phyloP scores from a whole-genome alignment of 2,113 vertebrate species.

The Gambusia holbrooki region DNA sequence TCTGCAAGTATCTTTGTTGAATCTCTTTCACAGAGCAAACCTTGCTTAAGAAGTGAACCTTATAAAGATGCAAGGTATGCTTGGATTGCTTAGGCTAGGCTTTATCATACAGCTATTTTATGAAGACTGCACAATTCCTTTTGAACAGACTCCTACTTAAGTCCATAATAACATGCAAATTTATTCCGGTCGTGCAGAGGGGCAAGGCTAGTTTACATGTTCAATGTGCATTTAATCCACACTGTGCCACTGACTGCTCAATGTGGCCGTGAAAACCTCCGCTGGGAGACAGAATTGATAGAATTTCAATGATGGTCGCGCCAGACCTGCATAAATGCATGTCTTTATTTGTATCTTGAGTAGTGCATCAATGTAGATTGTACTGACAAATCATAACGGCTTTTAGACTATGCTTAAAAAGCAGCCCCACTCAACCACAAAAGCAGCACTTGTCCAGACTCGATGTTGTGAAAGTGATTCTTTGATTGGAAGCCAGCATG shows the following conservation, averaged over 20 bases:
- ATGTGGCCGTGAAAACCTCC: conserved; percentile 2
- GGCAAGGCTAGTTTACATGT: conserved; percentile 12
- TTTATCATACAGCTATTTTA: conserved; percentile 5
- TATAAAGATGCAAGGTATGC: neutral
- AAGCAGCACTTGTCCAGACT: neutral
- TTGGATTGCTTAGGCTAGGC: neutral
- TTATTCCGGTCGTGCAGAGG: conserved; percentile 13
- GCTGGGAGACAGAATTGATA: conserved; percentile 19
- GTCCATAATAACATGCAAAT: conserved; percentile 16
- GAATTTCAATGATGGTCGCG: conserved; percentile 52
- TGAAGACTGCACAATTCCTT: conserved; percentile 6
- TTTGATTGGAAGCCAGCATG: neutral
- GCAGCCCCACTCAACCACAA: neutral
- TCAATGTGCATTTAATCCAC: conserved; percentile 23
- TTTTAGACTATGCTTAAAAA: neutral
- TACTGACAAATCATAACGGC: neutral
- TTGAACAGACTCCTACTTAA: neutral
- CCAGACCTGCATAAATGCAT: conserved; percentile 36
- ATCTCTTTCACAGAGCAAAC: conserved; percentile 3
- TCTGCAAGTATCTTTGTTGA: neutral
- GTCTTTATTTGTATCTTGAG: conserved; percentile 47
- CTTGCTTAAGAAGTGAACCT: neutral
- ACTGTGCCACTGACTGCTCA: neutral
- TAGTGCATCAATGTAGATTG: conserved; percentile 11
- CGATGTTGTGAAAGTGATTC: neutral